phyloP scores from a whole-genome alignment of 2,113 vertebrate species.

The Heteronetta atricapilla region DNA sequence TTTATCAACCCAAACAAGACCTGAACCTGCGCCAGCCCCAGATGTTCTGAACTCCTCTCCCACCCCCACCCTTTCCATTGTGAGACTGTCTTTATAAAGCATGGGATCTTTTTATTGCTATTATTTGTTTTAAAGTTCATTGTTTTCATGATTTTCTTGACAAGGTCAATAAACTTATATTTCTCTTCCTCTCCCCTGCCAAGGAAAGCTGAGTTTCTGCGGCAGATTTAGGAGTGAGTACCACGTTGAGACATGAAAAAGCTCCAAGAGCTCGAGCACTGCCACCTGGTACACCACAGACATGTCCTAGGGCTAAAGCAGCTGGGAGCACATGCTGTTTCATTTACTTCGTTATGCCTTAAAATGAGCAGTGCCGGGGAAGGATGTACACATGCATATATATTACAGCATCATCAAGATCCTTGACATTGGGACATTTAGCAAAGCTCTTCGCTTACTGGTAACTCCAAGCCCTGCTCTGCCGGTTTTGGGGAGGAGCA shows the following conservation, averaged over 20 bases:
- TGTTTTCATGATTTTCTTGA: slow-evolving; percentile 30
- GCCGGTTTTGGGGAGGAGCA: background rate
- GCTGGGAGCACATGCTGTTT: slow-evolving; percentile 28
- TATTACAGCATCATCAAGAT: background rate
- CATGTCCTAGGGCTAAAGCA: background rate
- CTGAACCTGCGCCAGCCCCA: background rate
- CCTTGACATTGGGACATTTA: background rate
- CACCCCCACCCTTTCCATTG: background rate
- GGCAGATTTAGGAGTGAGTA: background rate
- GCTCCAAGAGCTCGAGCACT: background rate
- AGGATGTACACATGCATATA: background rate
- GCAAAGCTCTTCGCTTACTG: background rate
- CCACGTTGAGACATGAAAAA: background rate
- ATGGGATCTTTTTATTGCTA: background rate
- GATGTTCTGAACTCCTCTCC: background rate
- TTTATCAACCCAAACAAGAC: background rate
- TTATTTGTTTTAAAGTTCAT: slow-evolving; percentile 3
- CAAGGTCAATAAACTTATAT: slow-evolving; percentile 6
- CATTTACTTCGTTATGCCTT: background rate
- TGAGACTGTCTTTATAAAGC: background rate
- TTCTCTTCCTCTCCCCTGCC: background rate
- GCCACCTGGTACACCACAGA: slow-evolving; percentile 23
- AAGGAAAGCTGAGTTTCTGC: slow-evolving; percentile 22
- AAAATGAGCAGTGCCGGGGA: background rate
- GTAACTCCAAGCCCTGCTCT: background rate